Conservation (phyloP, 2,888 invertebrate genomes). For the Chesias legatella region DNA sequence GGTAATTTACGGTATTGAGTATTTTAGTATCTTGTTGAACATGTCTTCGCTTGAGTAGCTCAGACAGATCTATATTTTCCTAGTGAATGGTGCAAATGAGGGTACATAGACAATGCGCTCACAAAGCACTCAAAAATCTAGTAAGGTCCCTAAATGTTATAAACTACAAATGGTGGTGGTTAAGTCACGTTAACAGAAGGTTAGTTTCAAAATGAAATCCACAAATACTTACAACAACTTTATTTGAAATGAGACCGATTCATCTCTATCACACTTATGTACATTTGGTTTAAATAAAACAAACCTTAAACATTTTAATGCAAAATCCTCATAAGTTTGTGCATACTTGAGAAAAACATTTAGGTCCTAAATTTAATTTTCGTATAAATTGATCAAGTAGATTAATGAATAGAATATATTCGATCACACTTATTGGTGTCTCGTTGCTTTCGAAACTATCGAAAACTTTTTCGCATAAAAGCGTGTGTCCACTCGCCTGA, state of each 20-base stretch:
- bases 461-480: slow-evolving; percentile 27
- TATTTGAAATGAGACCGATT: slow-evolving; percentile 79
- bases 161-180: too few relatives aligned
- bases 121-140: too few relatives aligned
- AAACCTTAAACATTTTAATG: slow-evolving; percentile 73
- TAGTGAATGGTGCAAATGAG: too few relatives aligned
- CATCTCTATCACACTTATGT: slow-evolving; percentile 81
- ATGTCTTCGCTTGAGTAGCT: too few relatives aligned
- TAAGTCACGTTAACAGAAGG: too few relatives aligned
- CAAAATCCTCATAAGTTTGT: slow-evolving; percentile 75
- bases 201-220: slow-evolving; percentile 28
- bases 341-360: slow-evolving; percentile 75
- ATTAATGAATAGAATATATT: slow-evolving; percentile 50
- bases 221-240: slow-evolving; percentile 72
- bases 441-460: slow-evolving; percentile 44
- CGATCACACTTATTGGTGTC: slow-evolving; percentile 66
- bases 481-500: too few relatives aligned
- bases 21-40: too few relatives aligned
- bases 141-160: too few relatives aligned
- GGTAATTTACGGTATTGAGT: too few relatives aligned
- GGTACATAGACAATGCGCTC: too few relatives aligned
- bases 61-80: too few relatives aligned
- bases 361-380: slow-evolving; percentile 57
- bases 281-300: slow-evolving; percentile 80
- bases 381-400: slow-evolving; percentile 64